Evolutionary conservation across 2,888 invertebrate species (phyloP), one percentile per base, ranked within the genome.

Genomic region (Polylopha cassiicola): DNA sequence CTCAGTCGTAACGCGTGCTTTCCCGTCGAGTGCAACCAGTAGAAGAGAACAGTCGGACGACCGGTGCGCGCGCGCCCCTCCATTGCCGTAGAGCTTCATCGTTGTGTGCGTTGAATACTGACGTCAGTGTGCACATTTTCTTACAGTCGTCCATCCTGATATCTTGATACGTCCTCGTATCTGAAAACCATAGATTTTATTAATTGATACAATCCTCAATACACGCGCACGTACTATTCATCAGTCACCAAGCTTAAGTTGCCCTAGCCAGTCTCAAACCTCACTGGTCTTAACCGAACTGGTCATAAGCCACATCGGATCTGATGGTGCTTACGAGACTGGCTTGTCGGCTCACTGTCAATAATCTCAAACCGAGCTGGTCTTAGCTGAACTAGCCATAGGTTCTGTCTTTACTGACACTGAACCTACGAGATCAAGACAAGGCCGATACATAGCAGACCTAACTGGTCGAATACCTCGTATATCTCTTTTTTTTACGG

Each of bases 141-240:
- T 33, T 13, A 33, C 11, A 33, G 24, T 33, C 33, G 33, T 5
- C 33, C 33, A 33, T 33, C 33, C 33, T 33, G 33, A 18, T 11
- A 8, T 9, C 29, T 2, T 33, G 26, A 33, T 33, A 33, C 33
- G 33, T 18, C 33, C 33, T 9, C 33, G 24, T 24, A 26, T 8
- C 33, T 33, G 24, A 13, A 33, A 33, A 9, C 8, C 11, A 23
- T 4, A 23, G 10, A 23, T 10, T 11, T 23, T 11, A 10, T 7
- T 3, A 23, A 10, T 11, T 23, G 6, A 1, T 8, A 8, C n/a
- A 10, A 23, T 23, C 2, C 2, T n/a, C 3, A 20, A 7, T 2
- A 6, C n/a, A 5, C 24, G 3, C 24, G 4, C 7, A n/a, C 26
- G 7, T n/a, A 26, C 26, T 26, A 14, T 7, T 8, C 13, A 3